Conservation (phyloP, 2,113 vertebrate species). For the Struthio camelus region DNA sequence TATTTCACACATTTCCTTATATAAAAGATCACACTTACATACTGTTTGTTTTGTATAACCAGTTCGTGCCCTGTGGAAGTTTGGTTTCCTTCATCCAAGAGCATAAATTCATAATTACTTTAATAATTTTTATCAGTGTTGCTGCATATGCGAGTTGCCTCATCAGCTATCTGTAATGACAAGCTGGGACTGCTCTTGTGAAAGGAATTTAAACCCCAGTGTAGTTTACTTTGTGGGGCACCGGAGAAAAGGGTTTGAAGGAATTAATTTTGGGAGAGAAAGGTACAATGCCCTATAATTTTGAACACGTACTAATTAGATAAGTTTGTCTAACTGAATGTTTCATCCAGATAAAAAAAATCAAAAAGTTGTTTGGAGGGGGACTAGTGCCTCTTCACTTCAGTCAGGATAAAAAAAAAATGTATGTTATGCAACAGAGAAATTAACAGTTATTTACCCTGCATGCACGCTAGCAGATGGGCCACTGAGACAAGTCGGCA, state of each 20-base stretch:
- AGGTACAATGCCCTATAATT: not conserved
- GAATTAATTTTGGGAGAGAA: not conserved
- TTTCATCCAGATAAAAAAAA: not conserved
- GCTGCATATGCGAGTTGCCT: not conserved
- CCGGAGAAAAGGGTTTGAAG: not conserved
- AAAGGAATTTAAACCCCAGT: not conserved
- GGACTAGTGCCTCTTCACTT: not conserved
- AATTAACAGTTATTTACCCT: slow-evolving; percentile 37
- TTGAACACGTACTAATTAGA: not conserved
- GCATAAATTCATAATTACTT: not conserved
- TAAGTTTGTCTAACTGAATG: not conserved
- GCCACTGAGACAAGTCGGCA: not conserved
- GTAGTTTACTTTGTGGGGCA: not conserved
- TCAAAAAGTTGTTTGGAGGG: not conserved
- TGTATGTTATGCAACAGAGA: not conserved
- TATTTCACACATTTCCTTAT: not conserved
- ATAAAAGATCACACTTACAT: not conserved
- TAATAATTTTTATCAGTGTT: not conserved
- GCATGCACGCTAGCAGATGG: not conserved
- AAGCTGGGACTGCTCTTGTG: not conserved
- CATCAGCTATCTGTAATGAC: not conserved
- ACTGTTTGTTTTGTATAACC: not conserved
- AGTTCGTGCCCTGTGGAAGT: not conserved
- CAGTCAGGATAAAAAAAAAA: not conserved
- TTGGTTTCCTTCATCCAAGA: not conserved